phyloP scores from a whole-genome alignment of 2,113 vertebrate genomes.

The Nycticryphes semicollaris region DNA sequence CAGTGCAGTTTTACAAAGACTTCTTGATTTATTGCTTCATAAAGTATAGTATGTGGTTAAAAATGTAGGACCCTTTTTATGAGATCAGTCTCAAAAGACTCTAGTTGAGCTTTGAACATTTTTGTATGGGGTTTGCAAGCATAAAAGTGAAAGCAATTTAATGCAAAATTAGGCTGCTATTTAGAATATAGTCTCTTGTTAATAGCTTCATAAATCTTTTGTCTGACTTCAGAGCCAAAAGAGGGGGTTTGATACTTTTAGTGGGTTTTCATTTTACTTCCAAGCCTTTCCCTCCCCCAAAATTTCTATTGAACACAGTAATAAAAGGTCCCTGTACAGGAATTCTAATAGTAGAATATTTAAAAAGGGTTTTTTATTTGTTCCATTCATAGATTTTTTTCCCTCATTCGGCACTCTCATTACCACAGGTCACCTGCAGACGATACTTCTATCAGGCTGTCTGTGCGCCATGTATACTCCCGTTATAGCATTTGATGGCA shows the following conservation, averaged over 20 bases:
- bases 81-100: not conserved
- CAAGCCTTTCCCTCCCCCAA: not conserved
- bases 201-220: conserved; percentile 10
- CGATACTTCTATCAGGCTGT: not conserved
- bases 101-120: not conserved
- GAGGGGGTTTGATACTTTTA: not conserved
- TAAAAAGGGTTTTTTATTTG: not conserved
- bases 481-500: not conserved
- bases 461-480: not conserved
- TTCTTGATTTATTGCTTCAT: not conserved
- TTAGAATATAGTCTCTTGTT: not conserved
- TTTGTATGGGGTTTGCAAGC: not conserved
- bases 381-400: not conserved
- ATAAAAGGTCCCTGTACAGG: not conserved
- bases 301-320: not conserved
- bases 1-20: not conserved
- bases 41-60: not conserved
- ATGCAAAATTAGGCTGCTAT: not conserved
- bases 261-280: not conserved
- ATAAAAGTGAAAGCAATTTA: not conserved
- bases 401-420: not conserved
- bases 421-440: not conserved
- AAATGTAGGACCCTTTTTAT: not conserved
- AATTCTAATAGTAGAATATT: not conserved
- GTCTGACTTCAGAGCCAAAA: not conserved